Evolutionary conservation across 2,113 vertebrate genomes (phyloP).

Genomic region (Chelonoidis abingdonii): DNA sequence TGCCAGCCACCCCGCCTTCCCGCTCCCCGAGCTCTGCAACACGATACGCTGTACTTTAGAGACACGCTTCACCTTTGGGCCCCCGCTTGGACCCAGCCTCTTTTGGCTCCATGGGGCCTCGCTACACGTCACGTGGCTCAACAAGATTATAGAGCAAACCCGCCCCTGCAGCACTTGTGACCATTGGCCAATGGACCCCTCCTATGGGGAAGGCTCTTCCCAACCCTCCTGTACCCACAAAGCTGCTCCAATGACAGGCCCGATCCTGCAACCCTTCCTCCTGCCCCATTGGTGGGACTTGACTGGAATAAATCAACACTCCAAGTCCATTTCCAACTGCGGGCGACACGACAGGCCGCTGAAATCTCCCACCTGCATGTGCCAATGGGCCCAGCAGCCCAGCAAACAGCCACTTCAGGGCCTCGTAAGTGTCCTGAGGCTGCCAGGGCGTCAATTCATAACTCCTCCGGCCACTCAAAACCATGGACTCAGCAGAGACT

Average conservation of each 20-base stretch:
- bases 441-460: too few relatives aligned
- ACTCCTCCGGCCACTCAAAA: too few relatives aligned
- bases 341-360: too few relatives aligned
- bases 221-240: not conserved
- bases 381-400: too few relatives aligned
- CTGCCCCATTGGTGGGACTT: not conserved
- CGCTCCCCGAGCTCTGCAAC: not conserved
- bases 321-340: too few relatives aligned
- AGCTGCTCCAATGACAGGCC: not conserved
- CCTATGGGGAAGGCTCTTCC: not conserved
- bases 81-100: not conserved
- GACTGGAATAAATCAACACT: not conserved
- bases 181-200: not conserved
- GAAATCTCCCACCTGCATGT: too few relatives aligned
- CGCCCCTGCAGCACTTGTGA: not conserved
- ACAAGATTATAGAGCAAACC: not conserved
- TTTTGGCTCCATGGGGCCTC: not conserved
- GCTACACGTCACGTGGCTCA: not conserved
- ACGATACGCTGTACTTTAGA: conserved; percentile 19
- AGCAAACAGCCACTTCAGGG: too few relatives aligned
- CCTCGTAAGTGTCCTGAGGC: too few relatives aligned
- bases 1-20: not conserved
- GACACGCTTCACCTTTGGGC: not conserved
- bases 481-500: too few relatives aligned
- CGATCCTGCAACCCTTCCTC: not conserved